Conservation (phyloP, 2,888 invertebrate species). For the Spatulosminthurus flaviceps region DNA sequence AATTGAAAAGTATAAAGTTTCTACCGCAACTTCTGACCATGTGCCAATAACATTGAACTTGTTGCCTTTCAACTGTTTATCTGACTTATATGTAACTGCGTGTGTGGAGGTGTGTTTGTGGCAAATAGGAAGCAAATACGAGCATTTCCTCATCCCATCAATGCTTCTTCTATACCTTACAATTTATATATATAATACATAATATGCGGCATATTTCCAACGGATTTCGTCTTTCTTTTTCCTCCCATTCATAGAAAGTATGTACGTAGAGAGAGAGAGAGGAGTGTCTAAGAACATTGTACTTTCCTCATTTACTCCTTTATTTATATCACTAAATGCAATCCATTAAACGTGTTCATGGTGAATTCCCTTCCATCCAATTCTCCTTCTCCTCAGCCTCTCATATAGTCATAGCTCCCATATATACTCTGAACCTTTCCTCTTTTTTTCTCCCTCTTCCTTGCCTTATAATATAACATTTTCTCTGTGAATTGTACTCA, state of each 20-base stretch:
- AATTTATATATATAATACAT: too few relatives aligned
- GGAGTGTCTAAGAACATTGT: constrained; percentile 1
- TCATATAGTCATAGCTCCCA: neutral
- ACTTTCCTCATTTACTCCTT: constrained; percentile 22
- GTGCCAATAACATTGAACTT: constrained; percentile 18
- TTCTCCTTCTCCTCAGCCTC: neutral
- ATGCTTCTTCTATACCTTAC: too few relatives aligned
- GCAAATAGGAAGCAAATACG: neutral
- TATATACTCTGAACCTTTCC: neutral
- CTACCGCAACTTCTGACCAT: too few relatives aligned
- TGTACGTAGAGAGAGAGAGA: neutral
- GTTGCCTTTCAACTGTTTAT: neutral
- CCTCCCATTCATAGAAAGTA: constrained; percentile 18
- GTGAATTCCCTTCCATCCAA: neutral
- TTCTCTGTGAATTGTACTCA: too few relatives aligned
- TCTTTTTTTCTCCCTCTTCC: neutral
- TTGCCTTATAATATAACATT: neutral
- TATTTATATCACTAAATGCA: constrained; percentile 23
- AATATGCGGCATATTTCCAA: constrained; percentile 5
- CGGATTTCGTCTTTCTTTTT: neutral
- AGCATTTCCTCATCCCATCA: neutral
- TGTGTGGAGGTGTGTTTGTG: too few relatives aligned
- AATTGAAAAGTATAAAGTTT: neutral
- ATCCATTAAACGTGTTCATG: constrained; percentile 3
- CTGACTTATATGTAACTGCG: too few relatives aligned